Conservation (phyloP, 2,888 invertebrate species). For the Neocrepidodera transversa region DNA sequence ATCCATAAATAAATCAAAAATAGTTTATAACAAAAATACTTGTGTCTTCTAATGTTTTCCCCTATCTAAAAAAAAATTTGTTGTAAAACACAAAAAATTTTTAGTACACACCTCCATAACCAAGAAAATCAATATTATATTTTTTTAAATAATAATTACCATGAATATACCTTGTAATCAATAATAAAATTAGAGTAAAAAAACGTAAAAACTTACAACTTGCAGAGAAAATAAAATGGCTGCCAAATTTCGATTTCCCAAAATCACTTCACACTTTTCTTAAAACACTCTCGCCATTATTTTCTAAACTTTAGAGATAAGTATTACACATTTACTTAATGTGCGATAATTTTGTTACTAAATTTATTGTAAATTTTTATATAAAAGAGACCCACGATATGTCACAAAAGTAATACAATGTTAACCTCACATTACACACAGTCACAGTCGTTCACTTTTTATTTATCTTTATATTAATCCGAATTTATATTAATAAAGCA, state of each 20-base stretch:
- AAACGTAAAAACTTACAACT: slow-evolving; percentile 47
- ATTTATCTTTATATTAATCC: slow-evolving; percentile 19
- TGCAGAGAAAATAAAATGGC: slow-evolving; percentile 44
- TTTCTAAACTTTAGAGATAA: slow-evolving; percentile 1
- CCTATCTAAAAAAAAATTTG: too few species aligned
- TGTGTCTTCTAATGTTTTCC: too few species aligned
- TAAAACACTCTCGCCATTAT: slow-evolving; percentile 31
- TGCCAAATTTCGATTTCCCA: slow-evolving; percentile 41
- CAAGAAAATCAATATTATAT: neutral
- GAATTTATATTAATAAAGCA: neutral
- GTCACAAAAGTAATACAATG: slow-evolving; percentile 40
- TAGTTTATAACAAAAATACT: neutral
- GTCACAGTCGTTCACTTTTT: slow-evolving; percentile 37
- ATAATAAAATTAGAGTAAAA: too few species aligned
- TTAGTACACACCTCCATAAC: neutral
- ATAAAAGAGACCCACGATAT: slow-evolving; percentile 32
- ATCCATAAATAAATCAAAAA: neutral
- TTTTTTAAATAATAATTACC: neutral
- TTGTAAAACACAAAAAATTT: slow-evolving; percentile 10
- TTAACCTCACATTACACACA: slow-evolving; percentile 40
- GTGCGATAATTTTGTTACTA: slow-evolving; percentile 1
- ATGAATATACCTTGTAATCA: too few species aligned
- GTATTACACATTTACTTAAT: neutral
- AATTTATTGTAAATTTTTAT: slow-evolving; percentile 15
- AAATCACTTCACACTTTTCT: slow-evolving; percentile 36